A percentile compares a stretch with the other conserved stretches of the same genome.
phyloP scores from a whole-genome alignment of 2,797 vertebrate species.

The Xiphorhynchus erythropygius region DNA sequence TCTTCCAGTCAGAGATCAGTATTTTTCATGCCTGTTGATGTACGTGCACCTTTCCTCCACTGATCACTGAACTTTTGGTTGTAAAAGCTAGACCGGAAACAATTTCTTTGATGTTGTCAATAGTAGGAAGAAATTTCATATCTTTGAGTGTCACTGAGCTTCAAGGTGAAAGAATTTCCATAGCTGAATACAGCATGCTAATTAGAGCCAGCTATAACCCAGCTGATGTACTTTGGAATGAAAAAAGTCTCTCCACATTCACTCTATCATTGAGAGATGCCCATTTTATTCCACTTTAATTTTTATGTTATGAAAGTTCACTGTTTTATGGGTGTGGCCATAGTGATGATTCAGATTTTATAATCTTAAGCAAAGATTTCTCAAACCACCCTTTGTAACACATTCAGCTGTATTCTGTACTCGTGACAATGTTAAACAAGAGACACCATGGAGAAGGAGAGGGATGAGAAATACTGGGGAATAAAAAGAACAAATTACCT shows the following conservation, averaged over 20 bases:
- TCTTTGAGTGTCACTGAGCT: neutral
- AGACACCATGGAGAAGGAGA: neutral
- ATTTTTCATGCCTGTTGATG: neutral
- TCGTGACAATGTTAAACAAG: neutral
- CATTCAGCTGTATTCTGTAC: neutral
- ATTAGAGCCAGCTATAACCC: slow-evolving; percentile 35
- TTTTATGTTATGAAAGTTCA: neutral
- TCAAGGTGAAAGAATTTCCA: neutral
- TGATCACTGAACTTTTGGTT: neutral
- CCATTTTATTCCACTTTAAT: neutral
- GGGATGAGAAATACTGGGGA: neutral
- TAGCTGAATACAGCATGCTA: neutral
- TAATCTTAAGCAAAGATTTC: neutral
- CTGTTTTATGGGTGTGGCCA: neutral
- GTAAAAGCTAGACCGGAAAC: neutral
- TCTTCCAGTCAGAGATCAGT: neutral
- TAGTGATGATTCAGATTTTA: neutral
- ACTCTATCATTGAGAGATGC: neutral
- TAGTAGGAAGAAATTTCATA: neutral
- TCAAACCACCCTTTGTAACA: neutral
- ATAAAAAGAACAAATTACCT: neutral
- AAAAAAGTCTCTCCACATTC: neutral
- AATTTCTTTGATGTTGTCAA: neutral
- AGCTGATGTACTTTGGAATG: neutral
- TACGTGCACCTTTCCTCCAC: neutral